Evolutionary conservation across 37 sponge, comb jelly and placozoan genomes (phyloP).

Genomic region (Spongia lamella): DNA sequence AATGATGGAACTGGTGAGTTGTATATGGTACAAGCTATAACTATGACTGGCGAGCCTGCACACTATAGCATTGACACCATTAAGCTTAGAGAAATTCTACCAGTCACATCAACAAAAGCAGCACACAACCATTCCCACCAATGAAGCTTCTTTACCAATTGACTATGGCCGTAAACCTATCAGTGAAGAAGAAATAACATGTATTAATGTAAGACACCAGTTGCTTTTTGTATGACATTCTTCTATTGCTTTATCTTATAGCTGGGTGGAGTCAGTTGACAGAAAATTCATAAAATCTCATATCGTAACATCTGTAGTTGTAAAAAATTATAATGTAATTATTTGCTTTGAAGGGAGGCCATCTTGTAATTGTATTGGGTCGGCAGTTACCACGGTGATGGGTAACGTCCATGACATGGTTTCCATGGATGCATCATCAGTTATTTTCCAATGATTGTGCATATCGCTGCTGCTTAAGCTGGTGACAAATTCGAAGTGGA

Average conservation of each 20-base stretch:
- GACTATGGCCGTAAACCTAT: conserved; percentile 34
- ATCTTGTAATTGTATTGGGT: conserved; percentile 31
- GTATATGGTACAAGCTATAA: too few relatives aligned
- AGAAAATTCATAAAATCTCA: background rate
- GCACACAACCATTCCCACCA: background rate
- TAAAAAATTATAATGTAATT: conserved; percentile 1
- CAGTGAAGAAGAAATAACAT: conserved; percentile 52
- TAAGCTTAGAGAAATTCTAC: conserved; percentile 28
- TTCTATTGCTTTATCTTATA: background rate
- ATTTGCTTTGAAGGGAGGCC: background rate
- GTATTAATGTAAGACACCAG: conserved; percentile 53
- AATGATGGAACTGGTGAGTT: conserved; percentile 57
- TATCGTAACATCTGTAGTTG: background rate
- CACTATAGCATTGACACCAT: conserved; percentile 2
- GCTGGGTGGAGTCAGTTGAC: conserved; percentile 40
- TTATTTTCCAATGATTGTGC: conserved; percentile 29
- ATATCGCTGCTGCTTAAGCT: conserved; percentile 17
- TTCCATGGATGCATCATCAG: conserved; percentile 9
- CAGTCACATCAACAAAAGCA: background rate
- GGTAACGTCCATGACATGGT: conserved; percentile 64
- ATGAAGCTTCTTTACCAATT: conserved; percentile 1
- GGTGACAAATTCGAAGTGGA: conserved; percentile 76
- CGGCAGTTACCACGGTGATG: conserved; percentile 56
- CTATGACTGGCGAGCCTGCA: too few relatives aligned
- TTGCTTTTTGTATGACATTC: background rate